A percentile compares a stretch with the other conserved stretches of the same genome.
Conservation (phyloP, 2,113 vertebrate species). For the Onychorhynchus coronatus region DNA sequence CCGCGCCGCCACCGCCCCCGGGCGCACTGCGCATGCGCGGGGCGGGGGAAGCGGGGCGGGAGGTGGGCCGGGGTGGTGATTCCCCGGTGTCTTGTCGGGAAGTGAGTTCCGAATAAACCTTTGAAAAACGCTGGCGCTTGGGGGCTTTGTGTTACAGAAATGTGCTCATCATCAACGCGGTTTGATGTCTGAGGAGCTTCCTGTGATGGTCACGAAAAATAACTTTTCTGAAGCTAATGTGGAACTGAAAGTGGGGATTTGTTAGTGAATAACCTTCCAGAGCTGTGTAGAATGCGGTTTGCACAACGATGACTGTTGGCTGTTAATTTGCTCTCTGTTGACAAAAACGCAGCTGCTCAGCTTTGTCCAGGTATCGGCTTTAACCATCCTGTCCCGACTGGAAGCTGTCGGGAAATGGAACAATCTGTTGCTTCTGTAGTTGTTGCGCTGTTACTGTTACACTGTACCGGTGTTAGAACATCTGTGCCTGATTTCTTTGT, state of each 20-base stretch:
- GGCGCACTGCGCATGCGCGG: background rate
- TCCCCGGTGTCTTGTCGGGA: fast-evolving
- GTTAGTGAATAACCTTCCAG: too few relatives aligned
- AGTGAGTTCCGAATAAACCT: fast-evolving
- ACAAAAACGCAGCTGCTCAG: background rate
- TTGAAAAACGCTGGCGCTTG: background rate
- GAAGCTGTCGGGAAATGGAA: background rate
- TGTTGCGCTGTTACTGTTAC: background rate
- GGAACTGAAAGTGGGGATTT: background rate
- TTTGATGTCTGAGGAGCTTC: fast-evolving
- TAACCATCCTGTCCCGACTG: too few relatives aligned
- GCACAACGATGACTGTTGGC: too few relatives aligned
- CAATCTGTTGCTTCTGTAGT: background rate
- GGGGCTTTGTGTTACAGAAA: fast-evolving
- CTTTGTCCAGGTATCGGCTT: background rate
- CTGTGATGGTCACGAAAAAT: background rate
- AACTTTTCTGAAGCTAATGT: too few relatives aligned
- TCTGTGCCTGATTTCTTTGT: background rate
- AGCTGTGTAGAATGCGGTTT: too few relatives aligned
- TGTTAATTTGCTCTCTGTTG: background rate
- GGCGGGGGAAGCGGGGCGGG: fast-evolving
- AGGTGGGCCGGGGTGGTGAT: fast-evolving
- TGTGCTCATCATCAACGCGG: fast-evolving
- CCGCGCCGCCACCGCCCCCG: background rate
- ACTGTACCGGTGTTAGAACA: background rate